Percentiles rank a stretch among this genome's conserved stretches.
phyloP scores from a whole-genome alignment of 2,113 vertebrate species.

The Bos javanicus region DNA sequence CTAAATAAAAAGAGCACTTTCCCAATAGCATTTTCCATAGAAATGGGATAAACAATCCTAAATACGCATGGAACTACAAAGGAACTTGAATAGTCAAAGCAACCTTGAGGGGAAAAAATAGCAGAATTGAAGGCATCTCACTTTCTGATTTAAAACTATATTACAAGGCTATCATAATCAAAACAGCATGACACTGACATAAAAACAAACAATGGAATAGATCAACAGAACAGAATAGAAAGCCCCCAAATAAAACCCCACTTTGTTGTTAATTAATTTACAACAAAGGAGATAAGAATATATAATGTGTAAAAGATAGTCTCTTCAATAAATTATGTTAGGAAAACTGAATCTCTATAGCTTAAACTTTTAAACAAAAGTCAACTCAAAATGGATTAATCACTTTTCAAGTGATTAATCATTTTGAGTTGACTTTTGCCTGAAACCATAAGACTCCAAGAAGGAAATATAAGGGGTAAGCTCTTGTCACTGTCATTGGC shows the following conservation, averaged over 20 bases:
- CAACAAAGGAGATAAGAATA: not conserved
- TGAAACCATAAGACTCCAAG: not conserved
- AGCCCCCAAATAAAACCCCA: not conserved
- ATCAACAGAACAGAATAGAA: not conserved
- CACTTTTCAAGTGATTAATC: not conserved
- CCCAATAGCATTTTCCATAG: not conserved
- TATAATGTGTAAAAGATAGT: not conserved
- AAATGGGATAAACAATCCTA: not conserved
- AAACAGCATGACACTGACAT: not conserved
- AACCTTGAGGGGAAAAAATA: not conserved
- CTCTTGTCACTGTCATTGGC: not conserved
- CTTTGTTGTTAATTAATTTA: not conserved
- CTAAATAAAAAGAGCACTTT: not conserved
- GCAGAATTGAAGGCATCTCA: not conserved
- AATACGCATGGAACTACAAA: not conserved
- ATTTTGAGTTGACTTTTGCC: too few relatives aligned
- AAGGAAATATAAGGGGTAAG: not conserved
- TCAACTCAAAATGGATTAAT: not conserved
- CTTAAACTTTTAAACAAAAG: not conserved
- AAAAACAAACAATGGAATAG: not conserved
- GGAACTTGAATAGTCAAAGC: not conserved
- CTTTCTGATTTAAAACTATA: not conserved
- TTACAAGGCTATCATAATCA: not conserved
- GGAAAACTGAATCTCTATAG: not conserved
- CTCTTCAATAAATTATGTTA: not conserved